phyloP scores from a whole-genome alignment of 2,888 invertebrate species.

The Brachypalpus laphriformis region DNA sequence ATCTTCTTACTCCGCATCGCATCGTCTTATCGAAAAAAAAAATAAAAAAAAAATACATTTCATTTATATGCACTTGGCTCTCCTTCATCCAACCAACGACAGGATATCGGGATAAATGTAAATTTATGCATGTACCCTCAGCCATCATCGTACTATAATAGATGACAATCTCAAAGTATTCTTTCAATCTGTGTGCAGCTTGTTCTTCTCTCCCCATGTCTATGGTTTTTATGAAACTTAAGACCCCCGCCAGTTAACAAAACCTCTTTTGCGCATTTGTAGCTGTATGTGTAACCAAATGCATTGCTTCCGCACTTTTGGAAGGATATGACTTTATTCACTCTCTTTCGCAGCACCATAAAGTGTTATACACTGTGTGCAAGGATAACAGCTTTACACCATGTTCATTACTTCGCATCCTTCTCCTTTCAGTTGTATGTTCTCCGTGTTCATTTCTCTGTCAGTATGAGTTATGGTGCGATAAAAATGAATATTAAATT shows the following conservation, averaged over 20 bases:
- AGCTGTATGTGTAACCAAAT: not conserved
- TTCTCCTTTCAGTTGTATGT: not conserved
- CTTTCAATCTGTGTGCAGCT: not conserved
- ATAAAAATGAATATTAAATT: slow-evolving; percentile 72
- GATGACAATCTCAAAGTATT: slow-evolving; percentile 22
- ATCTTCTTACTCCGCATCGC: not conserved
- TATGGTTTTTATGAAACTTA: slow-evolving; percentile 40
- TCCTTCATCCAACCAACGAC: not conserved
- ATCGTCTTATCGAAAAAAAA: not conserved
- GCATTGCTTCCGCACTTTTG: slow-evolving; percentile 18
- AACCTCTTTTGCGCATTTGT: slow-evolving; percentile 40
- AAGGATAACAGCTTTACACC: slow-evolving; percentile 63
- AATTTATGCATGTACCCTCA: slow-evolving; percentile 54
- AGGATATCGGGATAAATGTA: slow-evolving; percentile 51
- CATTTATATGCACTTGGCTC: slow-evolving; percentile 12
- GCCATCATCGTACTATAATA: slow-evolving; percentile 35
- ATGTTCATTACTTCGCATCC: slow-evolving; percentile 62
- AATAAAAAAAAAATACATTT: not conserved
- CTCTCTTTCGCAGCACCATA: slow-evolving; percentile 1
- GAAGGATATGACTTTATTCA: slow-evolving; percentile 55
- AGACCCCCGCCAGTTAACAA: slow-evolving; percentile 56
- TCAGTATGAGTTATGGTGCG: slow-evolving; percentile 60
- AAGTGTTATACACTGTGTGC: slow-evolving; percentile 21
- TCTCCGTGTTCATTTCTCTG: not conserved
- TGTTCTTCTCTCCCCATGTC: not conserved